Conservation (phyloP, 2,888 invertebrate genomes). For the Ceratothoa steindachneri region DNA sequence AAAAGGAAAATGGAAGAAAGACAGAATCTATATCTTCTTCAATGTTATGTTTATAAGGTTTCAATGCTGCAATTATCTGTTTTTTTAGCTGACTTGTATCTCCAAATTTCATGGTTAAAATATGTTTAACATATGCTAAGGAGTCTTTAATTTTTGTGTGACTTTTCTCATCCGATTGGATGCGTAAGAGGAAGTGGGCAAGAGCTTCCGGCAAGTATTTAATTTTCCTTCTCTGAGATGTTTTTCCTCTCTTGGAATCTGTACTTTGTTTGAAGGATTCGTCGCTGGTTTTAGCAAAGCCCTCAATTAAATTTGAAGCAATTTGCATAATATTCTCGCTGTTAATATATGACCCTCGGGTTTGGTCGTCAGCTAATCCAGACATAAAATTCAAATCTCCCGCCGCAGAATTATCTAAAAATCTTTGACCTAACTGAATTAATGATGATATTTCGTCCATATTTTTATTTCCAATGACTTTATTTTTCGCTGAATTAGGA, state of each 20-base stretch:
- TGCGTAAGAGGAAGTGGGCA: conserved; percentile 15
- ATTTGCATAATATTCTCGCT: background rate
- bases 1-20: background rate
- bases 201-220: conserved; percentile 15
- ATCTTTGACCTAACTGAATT: background rate
- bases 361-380: background rate
- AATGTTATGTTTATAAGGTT: background rate
- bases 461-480: background rate
- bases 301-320: background rate
- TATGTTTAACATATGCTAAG: background rate
- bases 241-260: background rate
- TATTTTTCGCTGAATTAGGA: background rate
- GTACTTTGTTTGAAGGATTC: background rate
- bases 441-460: background rate
- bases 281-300: background rate
- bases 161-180: conserved; percentile 26
- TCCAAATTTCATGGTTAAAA: background rate
- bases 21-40: background rate
- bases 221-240: background rate
- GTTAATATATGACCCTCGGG: background rate
- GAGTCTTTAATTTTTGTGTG: conserved; percentile 19
- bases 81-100: background rate
- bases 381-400: background rate
- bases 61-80: background rate
- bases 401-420: background rate